Evolutionary conservation across 2,797 vertebrate species (phyloP).

Genomic region (Tolypeutes matacus): DNA sequence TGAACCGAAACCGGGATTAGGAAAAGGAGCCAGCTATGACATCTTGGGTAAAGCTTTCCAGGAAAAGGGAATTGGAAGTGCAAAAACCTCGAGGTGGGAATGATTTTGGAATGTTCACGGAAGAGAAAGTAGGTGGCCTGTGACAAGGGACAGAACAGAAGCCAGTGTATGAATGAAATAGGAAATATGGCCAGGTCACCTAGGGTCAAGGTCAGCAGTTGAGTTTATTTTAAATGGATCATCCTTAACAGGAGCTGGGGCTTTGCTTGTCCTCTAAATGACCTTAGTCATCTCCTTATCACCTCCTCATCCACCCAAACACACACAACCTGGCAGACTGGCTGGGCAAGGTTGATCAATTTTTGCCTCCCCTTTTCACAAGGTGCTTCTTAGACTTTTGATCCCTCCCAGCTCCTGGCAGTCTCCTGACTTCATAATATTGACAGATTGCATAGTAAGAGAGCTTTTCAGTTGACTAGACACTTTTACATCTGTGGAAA

Average conservation of each 20-base stretch:
- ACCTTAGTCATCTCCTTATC: not conserved
- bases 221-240: not conserved
- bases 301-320: not conserved
- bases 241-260: not conserved
- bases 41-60: not conserved
- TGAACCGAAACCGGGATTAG: not conserved
- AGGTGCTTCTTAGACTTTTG: not conserved
- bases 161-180: not conserved
- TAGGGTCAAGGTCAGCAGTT: not conserved
- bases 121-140: not conserved
- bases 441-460: not conserved
- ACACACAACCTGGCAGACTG: no score
- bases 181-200: not conserved
- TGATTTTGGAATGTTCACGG: not conserved
- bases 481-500: not conserved
- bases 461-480: not conserved
- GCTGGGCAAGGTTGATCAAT: not conserved
- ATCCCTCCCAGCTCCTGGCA: not conserved
- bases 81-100: not conserved
- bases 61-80: not conserved
- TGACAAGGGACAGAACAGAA: not conserved
- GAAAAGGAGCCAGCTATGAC: not conserved
- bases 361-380: constrained; percentile 10
- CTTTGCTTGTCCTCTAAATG: constrained; percentile 12
- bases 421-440: not conserved